phyloP scores from a whole-genome alignment of 2,888 invertebrate species.

The Thereva unica region DNA sequence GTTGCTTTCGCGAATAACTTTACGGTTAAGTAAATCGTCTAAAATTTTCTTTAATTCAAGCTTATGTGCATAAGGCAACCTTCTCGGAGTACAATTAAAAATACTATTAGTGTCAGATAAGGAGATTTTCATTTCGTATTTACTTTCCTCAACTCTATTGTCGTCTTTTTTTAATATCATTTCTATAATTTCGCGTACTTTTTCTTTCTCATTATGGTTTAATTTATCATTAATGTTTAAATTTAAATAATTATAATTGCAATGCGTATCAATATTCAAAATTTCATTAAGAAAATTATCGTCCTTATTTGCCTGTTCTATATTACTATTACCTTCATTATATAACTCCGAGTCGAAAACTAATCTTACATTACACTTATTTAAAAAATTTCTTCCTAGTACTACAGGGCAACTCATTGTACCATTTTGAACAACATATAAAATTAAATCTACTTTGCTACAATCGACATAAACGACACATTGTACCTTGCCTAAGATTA shows the following conservation, averaged over 20 bases:
- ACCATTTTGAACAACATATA: background rate
- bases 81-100: background rate
- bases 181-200: background rate
- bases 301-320: background rate
- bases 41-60: background rate
- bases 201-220: background rate
- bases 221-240: background rate
- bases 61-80: constrained; percentile 3
- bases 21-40: background rate
- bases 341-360: background rate
- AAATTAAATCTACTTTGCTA: background rate
- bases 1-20: constrained; percentile 2
- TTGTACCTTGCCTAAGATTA: constrained; percentile 9
- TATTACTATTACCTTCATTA: background rate
- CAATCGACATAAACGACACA: constrained; percentile 15
- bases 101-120: background rate
- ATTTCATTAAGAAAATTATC: constrained; percentile 8
- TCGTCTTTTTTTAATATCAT: background rate
- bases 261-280: background rate
- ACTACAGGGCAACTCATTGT: constrained; percentile 4
- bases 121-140: background rate
- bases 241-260: background rate
- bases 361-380: background rate
- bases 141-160: background rate
- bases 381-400: background rate